Evolutionary conservation across 2,797 vertebrate species (phyloP), one percentile per base, ranked within the genome.

Genomic region (Halcyon chelicuti): DNA sequence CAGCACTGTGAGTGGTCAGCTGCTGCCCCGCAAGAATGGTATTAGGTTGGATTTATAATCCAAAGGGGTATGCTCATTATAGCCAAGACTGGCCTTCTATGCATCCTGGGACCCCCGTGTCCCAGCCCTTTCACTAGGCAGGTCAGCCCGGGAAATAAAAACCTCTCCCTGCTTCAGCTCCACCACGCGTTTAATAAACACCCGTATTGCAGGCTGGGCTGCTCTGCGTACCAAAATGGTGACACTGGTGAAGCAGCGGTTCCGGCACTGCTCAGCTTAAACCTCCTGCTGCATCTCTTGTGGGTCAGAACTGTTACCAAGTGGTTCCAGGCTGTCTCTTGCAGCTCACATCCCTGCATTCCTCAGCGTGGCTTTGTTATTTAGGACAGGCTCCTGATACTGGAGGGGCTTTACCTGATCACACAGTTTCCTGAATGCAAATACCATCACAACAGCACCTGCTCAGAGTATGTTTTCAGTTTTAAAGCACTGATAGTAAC

Each of bases 161-260:
- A 26, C 18, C 46, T 44, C 76, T 83, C 87, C 77, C 86, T 51
- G 67, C 85, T 95, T 79, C 66, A 67, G 29, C 31, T 76, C 81
- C 54, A 47, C 58, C 74, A 19, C 29, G 33, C 72, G 91, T 90
- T 63, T 76, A 92, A 73, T 76, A 93, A 89, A 77, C n/a, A 93
- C 37, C 14, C 0, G 9, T 44, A 78, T 88, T 94, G 77, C 94
- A 96, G 92, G 63, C 75, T 89, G 86, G 68, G 61, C 83, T 95
- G 5, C 5, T 71, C 42, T 28, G 31, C 60, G 18, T 33, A 81
- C 68, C 66, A 44, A 75, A 93, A 90, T 6, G 23, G 22, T 73
- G 82, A 60, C 61, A 78, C 2, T 57, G 66, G 72, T 51, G 37
- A 26, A 80, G 93, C 57, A 92, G 94, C 67, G 94, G 71, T 70